Conservation (phyloP, 2,797 vertebrate genomes). For the Sebastes kiyomatsui region DNA sequence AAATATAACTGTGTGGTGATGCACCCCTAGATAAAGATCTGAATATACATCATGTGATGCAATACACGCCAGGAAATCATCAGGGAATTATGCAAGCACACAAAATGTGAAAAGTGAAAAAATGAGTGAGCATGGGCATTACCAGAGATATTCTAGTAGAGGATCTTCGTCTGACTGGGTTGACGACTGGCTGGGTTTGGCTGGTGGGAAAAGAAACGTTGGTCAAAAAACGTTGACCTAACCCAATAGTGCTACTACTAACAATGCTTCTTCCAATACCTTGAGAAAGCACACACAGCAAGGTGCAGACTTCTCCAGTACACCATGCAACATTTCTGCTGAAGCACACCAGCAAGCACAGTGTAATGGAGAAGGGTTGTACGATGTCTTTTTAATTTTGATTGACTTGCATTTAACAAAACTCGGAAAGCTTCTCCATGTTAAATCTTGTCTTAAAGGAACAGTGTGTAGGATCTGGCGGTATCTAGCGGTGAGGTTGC, state of each 20-base stretch:
- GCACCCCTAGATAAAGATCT: background rate
- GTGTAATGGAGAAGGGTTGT: background rate
- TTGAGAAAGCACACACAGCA: background rate
- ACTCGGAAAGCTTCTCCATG: background rate
- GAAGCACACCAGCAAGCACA: background rate
- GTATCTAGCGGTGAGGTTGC: no score
- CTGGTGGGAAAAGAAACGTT: conserved; percentile 72
- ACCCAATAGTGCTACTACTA: background rate
- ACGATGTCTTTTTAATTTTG: background rate
- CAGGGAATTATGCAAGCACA: background rate
- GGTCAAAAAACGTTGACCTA: background rate
- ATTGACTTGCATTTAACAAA: background rate
- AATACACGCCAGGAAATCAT: background rate
- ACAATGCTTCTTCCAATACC: background rate
- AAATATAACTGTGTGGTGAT: background rate
- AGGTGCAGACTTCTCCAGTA: background rate
- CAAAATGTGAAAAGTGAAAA: background rate
- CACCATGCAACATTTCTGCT: background rate
- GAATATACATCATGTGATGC: background rate
- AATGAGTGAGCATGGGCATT: conserved; percentile 55
- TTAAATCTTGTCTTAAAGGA: background rate
- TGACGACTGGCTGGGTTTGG: conserved; percentile 91
- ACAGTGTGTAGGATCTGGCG: no score
- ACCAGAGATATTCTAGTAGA: conserved; percentile 96
- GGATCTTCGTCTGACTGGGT: conserved; percentile 91